Evolutionary conservation across 1,140 invertebrate genomes (phyloP).

Genomic region (Camponotus vicinus): DNA sequence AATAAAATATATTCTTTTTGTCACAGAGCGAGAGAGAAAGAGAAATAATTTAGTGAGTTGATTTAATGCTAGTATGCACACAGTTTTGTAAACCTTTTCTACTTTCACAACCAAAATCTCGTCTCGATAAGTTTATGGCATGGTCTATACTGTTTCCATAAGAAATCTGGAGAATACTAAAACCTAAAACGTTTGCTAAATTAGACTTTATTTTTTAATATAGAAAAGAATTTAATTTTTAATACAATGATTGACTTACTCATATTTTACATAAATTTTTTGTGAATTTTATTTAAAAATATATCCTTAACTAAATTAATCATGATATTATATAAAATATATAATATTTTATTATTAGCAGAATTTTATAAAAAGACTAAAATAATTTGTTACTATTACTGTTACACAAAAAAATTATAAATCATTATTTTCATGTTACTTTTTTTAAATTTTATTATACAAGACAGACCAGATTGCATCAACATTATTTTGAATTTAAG

Average conservation of each 20-base stretch:
- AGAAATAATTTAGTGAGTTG: background rate
- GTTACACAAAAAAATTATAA: too few species aligned
- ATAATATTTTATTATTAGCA: slow-evolving; percentile 13
- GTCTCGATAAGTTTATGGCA: background rate
- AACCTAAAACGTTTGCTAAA: slow-evolving; percentile 59
- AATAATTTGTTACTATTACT: too few species aligned
- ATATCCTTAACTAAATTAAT: background rate
- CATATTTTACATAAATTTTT: background rate
- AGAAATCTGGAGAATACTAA: slow-evolving; percentile 39
- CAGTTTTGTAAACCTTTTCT: background rate
- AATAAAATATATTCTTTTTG: background rate
- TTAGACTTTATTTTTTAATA: slow-evolving; percentile 65
- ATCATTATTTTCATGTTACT: too few species aligned
- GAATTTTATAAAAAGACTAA: too few species aligned
- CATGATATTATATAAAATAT: background rate
- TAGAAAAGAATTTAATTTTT: slow-evolving; percentile 68
- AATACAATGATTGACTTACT: slow-evolving; percentile 31
- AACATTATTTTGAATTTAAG: too few species aligned
- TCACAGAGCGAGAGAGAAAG: background rate
- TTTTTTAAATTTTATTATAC: too few species aligned
- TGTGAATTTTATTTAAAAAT: slow-evolving; percentile 1
- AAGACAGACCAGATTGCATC: too few species aligned
- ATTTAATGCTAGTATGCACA: background rate
- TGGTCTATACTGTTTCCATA: background rate
- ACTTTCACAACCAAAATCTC: background rate